Percentiles rank a stretch among this genome's conserved stretches.
These are phyloP conservation scores for Drosophila anomalata DNA, from an alignment of 2,888 invertebrate genomes.

Conservation along the genomic window DNA sequence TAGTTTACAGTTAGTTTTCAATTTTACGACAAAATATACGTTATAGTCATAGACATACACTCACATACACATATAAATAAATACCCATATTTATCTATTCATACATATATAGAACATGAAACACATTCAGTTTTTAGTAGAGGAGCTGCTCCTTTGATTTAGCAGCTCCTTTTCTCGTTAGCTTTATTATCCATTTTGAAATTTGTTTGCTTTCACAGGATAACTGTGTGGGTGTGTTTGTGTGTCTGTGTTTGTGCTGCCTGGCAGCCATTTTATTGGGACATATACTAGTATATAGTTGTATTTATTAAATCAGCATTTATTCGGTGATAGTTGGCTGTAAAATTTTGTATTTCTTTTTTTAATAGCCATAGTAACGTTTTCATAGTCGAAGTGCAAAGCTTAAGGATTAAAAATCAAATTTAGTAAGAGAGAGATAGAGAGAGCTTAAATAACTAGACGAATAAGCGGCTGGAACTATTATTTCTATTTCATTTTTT, in stretches of 20 bases:
- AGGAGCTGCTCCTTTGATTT: constrained; percentile 1
- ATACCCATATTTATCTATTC: constrained; percentile 24
- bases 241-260: constrained; percentile 9
- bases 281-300: constrained; percentile 2
- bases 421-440: constrained; percentile 10
- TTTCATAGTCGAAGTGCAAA: constrained; percentile 25
- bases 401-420: constrained; percentile 33
- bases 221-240: constrained; percentile 6
- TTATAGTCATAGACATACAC: constrained; percentile 44
- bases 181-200: constrained; percentile 37
- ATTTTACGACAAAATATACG: constrained; percentile 69
- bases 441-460: constrained; percentile 54
- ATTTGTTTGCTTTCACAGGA: constrained; percentile 15
- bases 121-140: constrained; percentile 51
- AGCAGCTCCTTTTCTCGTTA: constrained; percentile 14
- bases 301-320: constrained; percentile 27
- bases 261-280: constrained; percentile 21
- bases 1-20: constrained; percentile 49
- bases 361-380: constrained; percentile 27
- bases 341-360: constrained; percentile 18
- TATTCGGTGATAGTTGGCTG: constrained; percentile 12
- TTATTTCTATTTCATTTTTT: constrained; percentile 32
- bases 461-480: constrained; percentile 56
- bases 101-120: constrained; percentile 42
- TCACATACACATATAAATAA: constrained; percentile 33